Evolutionary conservation across 2,888 invertebrate genomes (phyloP).

Genomic region (Cabera pusaria): DNA sequence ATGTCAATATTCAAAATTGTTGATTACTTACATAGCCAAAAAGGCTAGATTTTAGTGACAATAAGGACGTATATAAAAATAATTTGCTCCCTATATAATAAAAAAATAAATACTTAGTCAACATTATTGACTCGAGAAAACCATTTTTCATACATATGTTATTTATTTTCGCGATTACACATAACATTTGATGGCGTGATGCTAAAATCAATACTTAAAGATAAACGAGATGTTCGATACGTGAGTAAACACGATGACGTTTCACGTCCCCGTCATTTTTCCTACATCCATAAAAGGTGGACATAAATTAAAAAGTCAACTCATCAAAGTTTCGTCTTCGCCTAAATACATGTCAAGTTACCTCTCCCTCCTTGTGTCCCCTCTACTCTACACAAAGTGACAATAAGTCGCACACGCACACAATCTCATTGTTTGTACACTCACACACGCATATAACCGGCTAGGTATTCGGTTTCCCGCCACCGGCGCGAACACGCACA

Average conservation of each 20-base stretch:
- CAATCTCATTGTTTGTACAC: constrained; percentile 67
- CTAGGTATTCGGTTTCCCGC: constrained; percentile 83
- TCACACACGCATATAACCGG: constrained; percentile 66
- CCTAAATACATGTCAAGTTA: constrained; percentile 82
- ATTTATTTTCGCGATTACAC: constrained; percentile 49
- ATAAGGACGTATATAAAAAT: too few species aligned
- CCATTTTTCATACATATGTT: too few species aligned
- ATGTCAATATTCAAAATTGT: too few species aligned
- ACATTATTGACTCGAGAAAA: too few species aligned
- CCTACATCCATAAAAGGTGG: constrained; percentile 52
- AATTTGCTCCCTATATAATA: too few species aligned
- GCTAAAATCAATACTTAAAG: constrained; percentile 71
- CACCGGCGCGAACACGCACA: constrained; percentile 79
- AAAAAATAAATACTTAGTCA: too few species aligned
- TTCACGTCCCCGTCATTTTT: constrained; percentile 39
- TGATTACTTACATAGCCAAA: too few species aligned
- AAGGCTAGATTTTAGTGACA: too few species aligned
- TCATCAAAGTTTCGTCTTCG: constrained; percentile 77
- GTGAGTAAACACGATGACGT: constrained; percentile 56
- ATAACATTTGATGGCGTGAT: constrained; percentile 62
- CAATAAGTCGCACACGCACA: constrained; percentile 77
- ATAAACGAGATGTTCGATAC: constrained; percentile 49
- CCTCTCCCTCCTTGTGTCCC: constrained; percentile 75
- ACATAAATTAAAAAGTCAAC: constrained; percentile 78
- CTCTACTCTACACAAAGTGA: constrained; percentile 78